Percentiles rank a stretch among this genome's conserved stretches.
Evolutionary conservation across 2,888 invertebrate species (phyloP).

Genomic region (Diaprepes abbreviatus): DNA sequence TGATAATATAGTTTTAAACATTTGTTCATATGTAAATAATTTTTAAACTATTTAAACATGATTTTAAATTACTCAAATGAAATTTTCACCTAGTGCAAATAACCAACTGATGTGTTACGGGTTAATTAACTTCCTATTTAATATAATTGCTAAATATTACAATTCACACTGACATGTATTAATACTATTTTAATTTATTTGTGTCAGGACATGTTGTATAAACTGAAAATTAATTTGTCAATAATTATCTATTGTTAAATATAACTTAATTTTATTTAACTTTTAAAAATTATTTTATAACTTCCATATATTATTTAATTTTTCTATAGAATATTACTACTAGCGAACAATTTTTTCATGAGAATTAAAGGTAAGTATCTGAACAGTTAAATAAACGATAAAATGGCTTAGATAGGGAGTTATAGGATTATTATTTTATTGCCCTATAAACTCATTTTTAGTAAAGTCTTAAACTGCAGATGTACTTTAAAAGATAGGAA

Average conservation of each 20-base stretch:
- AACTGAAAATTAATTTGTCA: not conserved
- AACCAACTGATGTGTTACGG: not conserved
- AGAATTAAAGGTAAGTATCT: not conserved
- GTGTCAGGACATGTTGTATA: no score
- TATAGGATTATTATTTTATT: slow-evolving; percentile 16
- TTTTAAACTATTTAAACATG: slow-evolving; percentile 11
- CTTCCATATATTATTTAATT: not conserved
- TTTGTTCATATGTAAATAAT: slow-evolving; percentile 31
- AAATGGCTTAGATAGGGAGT: not conserved
- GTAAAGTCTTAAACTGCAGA: not conserved
- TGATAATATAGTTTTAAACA: slow-evolving; percentile 24
- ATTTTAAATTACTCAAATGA: slow-evolving; percentile 23
- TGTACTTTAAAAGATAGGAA: not conserved
- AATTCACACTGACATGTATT: not conserved
- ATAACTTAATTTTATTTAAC: not conserved
- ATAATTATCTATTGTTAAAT: not conserved
- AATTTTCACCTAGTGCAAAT: slow-evolving; percentile 24
- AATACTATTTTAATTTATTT: not conserved
- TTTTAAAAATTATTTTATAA: not conserved
- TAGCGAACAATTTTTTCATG: not conserved
- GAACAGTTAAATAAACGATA: not conserved
- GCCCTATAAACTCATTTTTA: slow-evolving; percentile 10
- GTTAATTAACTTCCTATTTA: slow-evolving; percentile 1
- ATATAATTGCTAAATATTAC: not conserved
- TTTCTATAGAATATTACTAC: not conserved